Percentiles rank a stretch among this genome's conserved stretches.
These are phyloP conservation scores for Oreocharis arfaki DNA, from an alignment of 2,113 vertebrate genomes.

Conservation along the genomic window DNA sequence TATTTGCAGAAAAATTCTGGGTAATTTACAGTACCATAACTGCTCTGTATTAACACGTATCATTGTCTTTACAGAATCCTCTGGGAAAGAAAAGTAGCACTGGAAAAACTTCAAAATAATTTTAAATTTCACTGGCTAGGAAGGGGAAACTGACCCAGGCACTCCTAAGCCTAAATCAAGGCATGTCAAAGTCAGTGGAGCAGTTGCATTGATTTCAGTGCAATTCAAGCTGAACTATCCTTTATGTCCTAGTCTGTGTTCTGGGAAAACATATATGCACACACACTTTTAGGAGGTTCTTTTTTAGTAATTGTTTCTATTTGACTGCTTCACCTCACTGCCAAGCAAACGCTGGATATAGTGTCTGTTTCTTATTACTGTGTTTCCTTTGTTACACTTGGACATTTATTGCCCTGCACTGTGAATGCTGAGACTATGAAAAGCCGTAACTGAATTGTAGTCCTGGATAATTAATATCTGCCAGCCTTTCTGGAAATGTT, in stretches of 20 bases:
- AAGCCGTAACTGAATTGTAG: conserved; percentile 7
- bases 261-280: neutral
- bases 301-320: neutral
- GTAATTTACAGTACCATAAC: neutral
- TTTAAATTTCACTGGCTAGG: neutral
- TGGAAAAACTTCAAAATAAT: neutral
- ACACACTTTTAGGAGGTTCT: neutral
- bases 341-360: neutral
- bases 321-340: neutral
- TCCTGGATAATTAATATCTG: neutral
- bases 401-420: neutral
- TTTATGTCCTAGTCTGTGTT: neutral
- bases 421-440: neutral
- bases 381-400: neutral
- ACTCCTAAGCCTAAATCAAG: neutral
- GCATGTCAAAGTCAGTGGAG: neutral
- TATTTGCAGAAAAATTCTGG: neutral
- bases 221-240: neutral
- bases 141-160: neutral
- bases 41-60: neutral
- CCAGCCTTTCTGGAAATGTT: neutral
- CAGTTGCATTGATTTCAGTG: neutral
- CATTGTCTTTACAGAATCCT: neutral
- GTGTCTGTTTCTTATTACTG: neutral
- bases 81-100: neutral